Evolutionary conservation across 2,113 vertebrate species (phyloP), one percentile per base, ranked within the genome.

Genomic region (Chionomys nivalis): DNA sequence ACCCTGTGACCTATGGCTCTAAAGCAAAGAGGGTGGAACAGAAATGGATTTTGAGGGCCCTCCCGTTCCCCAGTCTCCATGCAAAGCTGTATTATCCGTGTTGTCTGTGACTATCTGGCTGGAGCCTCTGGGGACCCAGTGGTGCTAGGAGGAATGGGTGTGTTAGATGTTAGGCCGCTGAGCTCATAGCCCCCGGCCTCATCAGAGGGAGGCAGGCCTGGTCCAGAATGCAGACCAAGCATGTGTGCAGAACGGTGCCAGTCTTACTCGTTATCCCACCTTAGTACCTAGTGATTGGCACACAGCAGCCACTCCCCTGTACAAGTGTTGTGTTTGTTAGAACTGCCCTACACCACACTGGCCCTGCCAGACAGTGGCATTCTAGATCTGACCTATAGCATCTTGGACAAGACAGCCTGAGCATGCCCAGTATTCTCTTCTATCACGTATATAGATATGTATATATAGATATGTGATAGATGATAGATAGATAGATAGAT

Each of bases 251-350:
- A 33, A 65, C 65, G 16, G 63, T 86, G 76, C 47, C 81, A 63
- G 36, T 66, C 75, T 90, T 88, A 58, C 26, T 72, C 19, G 5
- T 73, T 87, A 73, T 73, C 33, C 66, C 19, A 61, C 36, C 83
- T 47, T n/a, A 68, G 66, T 91, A 86, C 79, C 77, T 77, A 39
- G 86, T 89, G 28, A 76, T 87, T 87, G 42, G 77, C 81, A 87
- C 68, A 19, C 12, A 78, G 79, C 66, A 85, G 55, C 78, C 33
- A 47, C 52, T 83, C 85, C 61, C 52, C 58, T 55, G 76, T 63
- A 19, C 47, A 47, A 61, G 61, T 61, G 93, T 16, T 26, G 24
- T 73, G 61, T 91, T 83, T 88, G 44, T 90, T 65, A 70, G 85
- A 68, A 91, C 58, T 76, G 2, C 76, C n/a, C 83, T 11, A 4